Evolutionary conservation across 37 sponge, comb jelly and placozoan genomes (phyloP), one percentile per base, ranked within the genome.

Genomic region (Spongilla lacustris): DNA sequence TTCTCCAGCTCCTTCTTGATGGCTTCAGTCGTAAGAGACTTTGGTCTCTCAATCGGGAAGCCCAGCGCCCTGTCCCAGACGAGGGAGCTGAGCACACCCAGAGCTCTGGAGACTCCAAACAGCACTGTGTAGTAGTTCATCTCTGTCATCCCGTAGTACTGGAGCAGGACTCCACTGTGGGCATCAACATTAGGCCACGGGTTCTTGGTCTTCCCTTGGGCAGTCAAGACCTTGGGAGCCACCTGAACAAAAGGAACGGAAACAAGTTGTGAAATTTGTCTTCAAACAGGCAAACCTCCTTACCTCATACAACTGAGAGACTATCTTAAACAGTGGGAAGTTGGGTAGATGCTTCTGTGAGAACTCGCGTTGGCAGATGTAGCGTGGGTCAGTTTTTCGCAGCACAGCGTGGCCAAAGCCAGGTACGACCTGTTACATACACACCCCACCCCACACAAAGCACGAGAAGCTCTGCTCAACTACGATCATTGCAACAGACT

Each of bases 101-200:
- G 93, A 24, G 99, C 99, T 17, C 99, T 86, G 24, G 99, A 98
- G 36, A 97, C 99, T 30, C 99, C 99, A 93, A 98, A 98, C 86
- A 98, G 85, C 30, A 98, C 99, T 23, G 99, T 98, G 86, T 98
- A 98, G 94, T 78, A 98, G 74, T 84, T 85, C 99, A 98, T 98
- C 80, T 98, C 99, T 27, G 89, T 94, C 92, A 98, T 84, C 9
- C 94, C 94, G 77, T 97, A 98, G 81, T 98, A 92, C 97, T 98
- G 81, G 6, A 98, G 92, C 25, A 98, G 85, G 48, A 93, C 95
- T 19, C 99, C 99, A 71, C 96, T 95, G 92, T 98, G 99, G 24
- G 99, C 99, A 81, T 98, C 99, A 46, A 98, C 99, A 80, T 98
- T 98, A 67, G 99, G 99, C 99, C 99, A 98, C 9, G 99, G 99